Base-by-base conservation (phyloP, 2,888 invertebrate species). In the Cataglyphis rosenhaueri region DNA sequence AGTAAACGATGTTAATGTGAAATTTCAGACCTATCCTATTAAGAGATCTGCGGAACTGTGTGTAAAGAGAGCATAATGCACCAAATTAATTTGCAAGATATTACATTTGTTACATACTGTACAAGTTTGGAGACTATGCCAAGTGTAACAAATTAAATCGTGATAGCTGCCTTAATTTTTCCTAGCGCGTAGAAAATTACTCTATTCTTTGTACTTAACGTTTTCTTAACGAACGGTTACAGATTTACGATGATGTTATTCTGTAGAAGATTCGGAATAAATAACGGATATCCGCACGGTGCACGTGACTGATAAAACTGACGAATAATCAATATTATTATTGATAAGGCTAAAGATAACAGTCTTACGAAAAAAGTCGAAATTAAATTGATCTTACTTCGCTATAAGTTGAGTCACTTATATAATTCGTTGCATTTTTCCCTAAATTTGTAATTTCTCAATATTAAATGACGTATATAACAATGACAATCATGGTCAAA, bases 41-140 rank as follows among this genome's bases (percentile, higher is more conserved):
- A 62, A 41, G 89, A 88, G 89, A 88, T 88, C 88, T 76, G 85
- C 73, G 81, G 70, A 64, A 59, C 66, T 70, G 78, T 75, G 57
- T 52, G 64, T 62, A 65, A 38, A 75, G 38, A 75, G 38, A 74
- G 65, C 55, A 83, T 79, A 73, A 71, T 52, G 61, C 29, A 81
- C 35, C 38, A 38, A 18, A 35, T 79, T 62, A 76, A 81, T 41
- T 76, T 52, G 21, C 10, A 1, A 15, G 32, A 35, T 61, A 71
- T 44, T 73, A 74, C 25, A 29, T 62, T 25, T 38, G 57, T 71
- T 55, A 35, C n/a, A 25, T 6, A 38, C 52, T n/a, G 44, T 66
- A 61, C 52, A 32, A 25, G 25, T 59, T 68, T 52, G 62, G 75
- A 71, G 25, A 44, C 38, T 74, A 52, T 52, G 41, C 55, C 38